Evolutionary conservation across 2,888 invertebrate species (phyloP), one percentile per base, ranked within the genome.

Genomic region (Coleophora flavipennella): DNA sequence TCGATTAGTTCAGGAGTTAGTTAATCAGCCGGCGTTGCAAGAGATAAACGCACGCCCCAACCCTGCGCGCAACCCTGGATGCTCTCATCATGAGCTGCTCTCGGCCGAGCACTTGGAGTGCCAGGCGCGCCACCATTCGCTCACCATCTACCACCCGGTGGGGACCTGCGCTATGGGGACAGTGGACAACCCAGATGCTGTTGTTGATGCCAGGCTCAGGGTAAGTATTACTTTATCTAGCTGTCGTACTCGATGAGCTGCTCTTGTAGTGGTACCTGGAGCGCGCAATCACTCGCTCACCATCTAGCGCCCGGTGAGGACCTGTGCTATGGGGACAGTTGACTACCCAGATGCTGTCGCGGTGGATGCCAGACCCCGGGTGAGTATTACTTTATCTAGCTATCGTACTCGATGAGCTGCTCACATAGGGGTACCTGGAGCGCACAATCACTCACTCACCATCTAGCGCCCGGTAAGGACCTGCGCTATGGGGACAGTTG

Each of bases 131-230:
- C 90, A 91, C 53, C 92, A 92, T 65, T 89, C 92, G 0, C 78
- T 92, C 57, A 94, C 94, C 0, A 92, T 94, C 48, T 94, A 93
- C 65, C 94, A 94, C 67, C 93, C 93, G 0, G 90, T 90, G 1
- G 92, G 94, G 8, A 94, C 94, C 0, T 91, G 91, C 45, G 92
- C 93, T 61, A 94, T 94, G 93, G 93, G 92, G 0, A 90, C 91
- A 0, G 43, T 52, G 1, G 60, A 67, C 0, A 61, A 77, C 14
- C 75, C 76, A 1, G 63, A 72, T 34, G 88, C 90, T 1, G 94
- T 94, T 0, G 92, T 94, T 0, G 90, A 93, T 67, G 74, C 90
- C 0, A 83, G 91, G 39, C 62, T 94, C 10, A 79, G 74, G 53
- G 83, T 79, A 48, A 51, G 59, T 60, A 13, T n/a, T n/a, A 14